Conservation (phyloP, 2,113 vertebrate genomes). For the Halcyon malimbica region DNA sequence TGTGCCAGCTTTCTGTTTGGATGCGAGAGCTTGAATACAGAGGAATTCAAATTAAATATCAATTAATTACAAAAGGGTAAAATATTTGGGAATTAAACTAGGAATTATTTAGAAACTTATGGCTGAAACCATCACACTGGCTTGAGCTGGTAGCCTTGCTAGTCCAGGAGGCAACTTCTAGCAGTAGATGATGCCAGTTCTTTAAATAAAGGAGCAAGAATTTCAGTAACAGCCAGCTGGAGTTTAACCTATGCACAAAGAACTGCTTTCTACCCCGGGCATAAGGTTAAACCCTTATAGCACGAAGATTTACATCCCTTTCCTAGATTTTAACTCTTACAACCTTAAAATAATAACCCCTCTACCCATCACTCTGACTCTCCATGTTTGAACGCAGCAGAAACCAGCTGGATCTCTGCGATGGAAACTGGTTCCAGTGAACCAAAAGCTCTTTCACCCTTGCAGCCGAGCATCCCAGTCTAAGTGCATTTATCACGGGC, state of each 20-base stretch:
- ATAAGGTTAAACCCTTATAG: not conserved
- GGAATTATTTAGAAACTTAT: not conserved
- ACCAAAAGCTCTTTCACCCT: not conserved
- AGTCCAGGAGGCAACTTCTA: not conserved
- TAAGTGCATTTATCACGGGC: fast-evolving
- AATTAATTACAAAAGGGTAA: slow-evolving; percentile 37
- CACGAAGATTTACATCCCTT: fast-evolving
- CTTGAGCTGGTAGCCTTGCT: not conserved
- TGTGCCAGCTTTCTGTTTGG: slow-evolving; percentile 10
- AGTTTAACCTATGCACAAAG: fast-evolving
- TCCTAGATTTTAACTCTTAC: fast-evolving
- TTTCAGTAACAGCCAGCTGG: not conserved
- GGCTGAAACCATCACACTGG: not conserved
- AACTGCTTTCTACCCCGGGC: not conserved
- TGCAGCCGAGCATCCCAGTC: fast-evolving
- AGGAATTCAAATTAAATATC: slow-evolving; percentile 41
- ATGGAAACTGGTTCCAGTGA: not conserved
- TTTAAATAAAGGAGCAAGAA: not conserved
- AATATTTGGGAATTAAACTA: slow-evolving; percentile 40
- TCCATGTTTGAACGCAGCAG: fast-evolving
- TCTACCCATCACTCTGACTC: no score
- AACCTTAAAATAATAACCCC: not conserved
- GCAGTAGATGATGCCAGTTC: not conserved
- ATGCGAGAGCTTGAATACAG: not conserved
- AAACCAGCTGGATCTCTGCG: not conserved